Conservation (phyloP, 2,888 invertebrate genomes). For the Syrphus vitripennis region DNA sequence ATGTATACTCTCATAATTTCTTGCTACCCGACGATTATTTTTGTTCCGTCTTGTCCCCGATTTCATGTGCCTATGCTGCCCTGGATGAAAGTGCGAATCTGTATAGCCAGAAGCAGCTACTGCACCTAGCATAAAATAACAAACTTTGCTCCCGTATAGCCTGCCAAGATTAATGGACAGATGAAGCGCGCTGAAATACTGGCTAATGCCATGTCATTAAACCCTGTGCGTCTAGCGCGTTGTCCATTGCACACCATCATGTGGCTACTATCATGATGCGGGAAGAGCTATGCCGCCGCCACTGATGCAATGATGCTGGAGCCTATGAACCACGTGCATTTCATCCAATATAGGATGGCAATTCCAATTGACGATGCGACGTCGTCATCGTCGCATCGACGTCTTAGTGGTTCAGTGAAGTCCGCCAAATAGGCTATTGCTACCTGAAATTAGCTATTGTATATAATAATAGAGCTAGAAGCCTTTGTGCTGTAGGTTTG, state of each 20-base stretch:
- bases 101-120: conserved; percentile 29
- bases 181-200: conserved; percentile 71
- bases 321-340: background rate
- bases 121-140: conserved; percentile 3
- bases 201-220: conserved; percentile 72
- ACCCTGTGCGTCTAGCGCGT: conserved; percentile 54
- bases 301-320: background rate
- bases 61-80: background rate
- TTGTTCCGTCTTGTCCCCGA: background rate
- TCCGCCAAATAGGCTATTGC: conserved; percentile 38
- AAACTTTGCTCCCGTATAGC: conserved; percentile 26
- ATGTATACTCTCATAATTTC: conserved; percentile 37
- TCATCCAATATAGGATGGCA: conserved; percentile 33
- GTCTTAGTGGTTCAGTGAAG: conserved; percentile 32
- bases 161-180: conserved; percentile 68
- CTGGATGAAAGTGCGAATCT: conserved; percentile 44
- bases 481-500: conserved; percentile 18
- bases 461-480: conserved; percentile 51
- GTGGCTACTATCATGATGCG: conserved; percentile 16
- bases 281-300: background rate
- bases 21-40: conserved; percentile 34
- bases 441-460: conserved; percentile 61
- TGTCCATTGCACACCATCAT: conserved; percentile 12
- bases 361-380: conserved; percentile 52
- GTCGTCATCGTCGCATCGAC: background rate